Conservation (phyloP, 2,113 vertebrate species). For the Xenus cinereus region DNA sequence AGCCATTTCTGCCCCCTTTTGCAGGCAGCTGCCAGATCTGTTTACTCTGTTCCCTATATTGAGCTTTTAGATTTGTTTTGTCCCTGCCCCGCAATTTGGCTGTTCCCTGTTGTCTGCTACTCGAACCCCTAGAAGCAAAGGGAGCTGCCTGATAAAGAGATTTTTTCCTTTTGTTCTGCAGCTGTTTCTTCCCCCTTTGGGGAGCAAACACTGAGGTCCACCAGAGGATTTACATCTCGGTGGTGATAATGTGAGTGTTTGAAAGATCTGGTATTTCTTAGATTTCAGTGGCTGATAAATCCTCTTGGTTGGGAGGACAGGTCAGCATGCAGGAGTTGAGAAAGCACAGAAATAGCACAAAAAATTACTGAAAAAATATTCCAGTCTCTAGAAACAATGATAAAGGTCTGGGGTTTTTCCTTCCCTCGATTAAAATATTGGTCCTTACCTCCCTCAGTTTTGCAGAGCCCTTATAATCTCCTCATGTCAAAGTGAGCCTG, state of each 20-base stretch:
- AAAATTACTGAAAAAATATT: background rate
- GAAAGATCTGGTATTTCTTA: background rate
- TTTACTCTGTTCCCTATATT: background rate
- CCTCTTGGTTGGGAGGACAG: background rate
- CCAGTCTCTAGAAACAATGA: background rate
- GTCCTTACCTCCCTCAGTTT: rapidly evolving
- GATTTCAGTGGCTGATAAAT: background rate
- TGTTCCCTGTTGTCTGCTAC: background rate
- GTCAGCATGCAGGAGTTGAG: background rate
- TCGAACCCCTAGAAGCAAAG: background rate
- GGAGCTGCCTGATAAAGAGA: background rate
- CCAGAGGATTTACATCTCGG: background rate
- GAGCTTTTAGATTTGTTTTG: background rate
- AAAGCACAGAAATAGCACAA: background rate
- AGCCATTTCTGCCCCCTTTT: background rate
- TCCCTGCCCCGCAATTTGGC: background rate
- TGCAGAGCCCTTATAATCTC: background rate
- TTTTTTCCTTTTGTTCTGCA: background rate
- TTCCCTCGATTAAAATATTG: background rate
- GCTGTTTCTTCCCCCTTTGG: background rate
- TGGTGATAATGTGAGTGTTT: background rate
- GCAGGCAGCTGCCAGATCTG: background rate
- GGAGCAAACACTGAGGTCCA: background rate
- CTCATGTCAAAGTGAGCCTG: background rate
- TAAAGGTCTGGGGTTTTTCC: background rate